Evolutionary conservation across 2,888 invertebrate species (phyloP), one percentile per base, ranked within the genome.

Genomic region (Microctonus brassicae): DNA sequence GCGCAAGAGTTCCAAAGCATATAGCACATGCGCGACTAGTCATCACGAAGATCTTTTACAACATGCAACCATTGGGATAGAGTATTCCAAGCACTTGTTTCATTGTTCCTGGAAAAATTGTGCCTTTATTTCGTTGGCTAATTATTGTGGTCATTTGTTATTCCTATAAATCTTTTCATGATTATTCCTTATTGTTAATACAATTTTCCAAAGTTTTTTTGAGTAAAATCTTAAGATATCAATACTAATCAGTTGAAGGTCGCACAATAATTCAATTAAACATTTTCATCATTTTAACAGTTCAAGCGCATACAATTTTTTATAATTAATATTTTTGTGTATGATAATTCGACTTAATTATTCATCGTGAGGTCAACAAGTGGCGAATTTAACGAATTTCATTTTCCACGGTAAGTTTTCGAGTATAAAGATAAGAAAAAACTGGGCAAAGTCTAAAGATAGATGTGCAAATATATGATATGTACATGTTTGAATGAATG

Each of bases 61-160:
- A 17, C 17, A 33, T 34, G 33, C 20, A 29, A 29, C 33, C 17
- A 33, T 33, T 58, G 58, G 58, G 20, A 58, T 58, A 33, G 9
- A 58, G 58, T 58, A 34, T 58, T 58, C 7, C 26, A 58, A 33
- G 58, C 9, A 58, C 33, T 55, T 55, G 55, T 24, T 55, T n/a
- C 47, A 26, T 24, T 55, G 24, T 10, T 55, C 26, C 55, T 24
- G 13, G 26, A 13, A 24, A 55, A 55, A 55, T 26, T 55, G 55
- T 22, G 55, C 26, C 55, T 55, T 55, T 22, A 22, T 55, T 55
- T 47, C 17, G 47, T 47, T 47, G 20, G 17, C 17, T 1, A 55
- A 3, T 55, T 24, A 26, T 24, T 13, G 24, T 6, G 24, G 24
- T 13, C 20, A 11, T 24, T 24, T 22, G 13, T 13, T 26, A 55